Conservation (phyloP, 2,113 vertebrate genomes). For the Rhodinocichla rosea region DNA sequence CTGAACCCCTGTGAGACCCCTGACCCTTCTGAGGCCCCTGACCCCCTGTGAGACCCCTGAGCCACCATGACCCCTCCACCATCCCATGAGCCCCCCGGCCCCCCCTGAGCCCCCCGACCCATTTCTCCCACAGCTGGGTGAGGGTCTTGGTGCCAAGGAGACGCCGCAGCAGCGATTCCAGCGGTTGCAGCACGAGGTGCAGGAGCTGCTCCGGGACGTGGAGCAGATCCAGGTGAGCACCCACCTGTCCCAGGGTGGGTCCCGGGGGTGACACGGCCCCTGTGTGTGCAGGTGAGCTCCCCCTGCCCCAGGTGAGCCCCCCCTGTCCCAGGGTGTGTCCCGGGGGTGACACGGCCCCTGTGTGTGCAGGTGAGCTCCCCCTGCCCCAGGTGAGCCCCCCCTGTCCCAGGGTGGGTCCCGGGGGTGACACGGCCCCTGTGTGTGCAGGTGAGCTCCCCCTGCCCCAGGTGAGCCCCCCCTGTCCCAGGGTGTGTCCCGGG, state of each 20-base stretch:
- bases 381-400: no score
- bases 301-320: no score
- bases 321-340: no score
- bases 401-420: no score
- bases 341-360: background rate
- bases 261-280: background rate
- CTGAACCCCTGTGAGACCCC: background rate
- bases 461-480: no score
- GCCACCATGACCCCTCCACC: accelerated
- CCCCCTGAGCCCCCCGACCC: background rate
- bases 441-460: slow-evolving; percentile 75
- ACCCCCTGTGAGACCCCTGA: no score
- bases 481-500: no score
- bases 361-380: no score
- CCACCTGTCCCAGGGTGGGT: no score
- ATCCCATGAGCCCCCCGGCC: background rate
- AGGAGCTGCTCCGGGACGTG: slow-evolving; percentile 89
- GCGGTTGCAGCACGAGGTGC: slow-evolving; percentile 90
- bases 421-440: background rate
- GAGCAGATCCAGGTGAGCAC: slow-evolving; percentile 85
- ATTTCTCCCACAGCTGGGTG: slow-evolving; percentile 76
- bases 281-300: slow-evolving; percentile 75
- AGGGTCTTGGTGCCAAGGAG: slow-evolving; percentile 88
- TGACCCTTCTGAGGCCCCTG: background rate
- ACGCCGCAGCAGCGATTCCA: slow-evolving; percentile 95